A percentile compares a stretch with the other conserved stretches of the same genome.
phyloP scores from a whole-genome alignment of 1,140 invertebrate species.

The Propsilocerus akamusi region DNA sequence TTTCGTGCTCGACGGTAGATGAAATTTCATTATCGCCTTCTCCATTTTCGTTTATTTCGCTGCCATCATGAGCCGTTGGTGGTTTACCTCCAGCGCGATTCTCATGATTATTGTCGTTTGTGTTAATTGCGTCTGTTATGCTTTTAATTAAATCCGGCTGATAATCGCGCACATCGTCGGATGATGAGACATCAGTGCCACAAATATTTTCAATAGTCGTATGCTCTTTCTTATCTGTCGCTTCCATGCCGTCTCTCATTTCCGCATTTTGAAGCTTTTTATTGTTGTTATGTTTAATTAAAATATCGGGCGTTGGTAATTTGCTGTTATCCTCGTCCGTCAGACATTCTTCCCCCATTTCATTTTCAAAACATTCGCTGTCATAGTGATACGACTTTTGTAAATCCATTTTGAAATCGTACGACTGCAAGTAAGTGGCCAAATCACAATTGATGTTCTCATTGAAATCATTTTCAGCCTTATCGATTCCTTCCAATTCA shows the following conservation, averaged over 20 bases:
- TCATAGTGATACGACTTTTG: not conserved
- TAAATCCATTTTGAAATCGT: constrained; percentile 4
- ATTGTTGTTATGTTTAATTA: constrained; percentile 9
- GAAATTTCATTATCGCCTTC: not conserved
- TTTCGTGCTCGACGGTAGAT: not conserved
- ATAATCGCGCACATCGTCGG: not conserved
- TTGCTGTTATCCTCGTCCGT: constrained; percentile 1
- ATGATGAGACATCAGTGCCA: not conserved
- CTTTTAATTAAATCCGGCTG: constrained; percentile 3
- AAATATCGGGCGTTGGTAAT: constrained; percentile 10
- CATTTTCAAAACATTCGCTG: not conserved
- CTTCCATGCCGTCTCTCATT: not conserved
- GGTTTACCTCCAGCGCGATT: not conserved
- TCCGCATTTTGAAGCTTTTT: not conserved
- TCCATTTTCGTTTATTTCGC: too few relatives aligned
- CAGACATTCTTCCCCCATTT: not conserved
- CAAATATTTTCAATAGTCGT: not conserved
- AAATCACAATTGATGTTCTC: constrained; percentile 5
- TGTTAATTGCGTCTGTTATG: not conserved
- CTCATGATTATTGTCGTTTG: constrained; percentile 1
- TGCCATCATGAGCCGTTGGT: not conserved
- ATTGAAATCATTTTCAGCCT: not conserved
- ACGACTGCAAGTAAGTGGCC: constrained; percentile 5
- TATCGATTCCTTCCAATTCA: constrained; percentile 3
- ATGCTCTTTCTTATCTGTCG: not conserved